Conservation (phyloP, 2,113 vertebrate species). For the Cyprichromis sp. region DNA sequence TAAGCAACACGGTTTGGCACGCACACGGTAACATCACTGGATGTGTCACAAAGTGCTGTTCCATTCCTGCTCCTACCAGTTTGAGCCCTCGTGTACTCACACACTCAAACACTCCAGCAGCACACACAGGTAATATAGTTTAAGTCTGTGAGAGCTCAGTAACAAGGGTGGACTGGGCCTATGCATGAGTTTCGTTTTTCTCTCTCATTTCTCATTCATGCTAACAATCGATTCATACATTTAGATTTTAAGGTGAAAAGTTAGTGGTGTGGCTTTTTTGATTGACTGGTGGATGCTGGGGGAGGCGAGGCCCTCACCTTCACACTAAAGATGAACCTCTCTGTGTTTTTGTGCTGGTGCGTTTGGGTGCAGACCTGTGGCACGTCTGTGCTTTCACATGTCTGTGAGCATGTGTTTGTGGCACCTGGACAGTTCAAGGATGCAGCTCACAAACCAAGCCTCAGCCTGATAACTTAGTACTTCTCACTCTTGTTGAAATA, state of each 20-base stretch:
- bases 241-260: neutral
- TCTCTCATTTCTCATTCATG: neutral
- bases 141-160: neutral
- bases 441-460: neutral
- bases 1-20: neutral
- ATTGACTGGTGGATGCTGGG: neutral
- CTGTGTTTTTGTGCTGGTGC: neutral
- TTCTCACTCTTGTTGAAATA: neutral
- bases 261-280: neutral
- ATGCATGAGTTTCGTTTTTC: neutral
- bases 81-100: neutral
- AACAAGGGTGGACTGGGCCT: neutral
- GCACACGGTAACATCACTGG: neutral
- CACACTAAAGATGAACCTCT: neutral
- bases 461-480: neutral
- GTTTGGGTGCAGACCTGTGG: accelerated
- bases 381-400: neutral
- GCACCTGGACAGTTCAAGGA: neutral
- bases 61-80: neutral
- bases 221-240: neutral
- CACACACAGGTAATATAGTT: neutral
- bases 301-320: neutral
- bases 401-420: neutral
- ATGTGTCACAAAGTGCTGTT: neutral
- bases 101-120: neutral